These are phyloP conservation scores for Petrocephalus sullivani DNA, from an alignment of 2,797 vertebrate genomes.

Conservation along the genomic window DNA sequence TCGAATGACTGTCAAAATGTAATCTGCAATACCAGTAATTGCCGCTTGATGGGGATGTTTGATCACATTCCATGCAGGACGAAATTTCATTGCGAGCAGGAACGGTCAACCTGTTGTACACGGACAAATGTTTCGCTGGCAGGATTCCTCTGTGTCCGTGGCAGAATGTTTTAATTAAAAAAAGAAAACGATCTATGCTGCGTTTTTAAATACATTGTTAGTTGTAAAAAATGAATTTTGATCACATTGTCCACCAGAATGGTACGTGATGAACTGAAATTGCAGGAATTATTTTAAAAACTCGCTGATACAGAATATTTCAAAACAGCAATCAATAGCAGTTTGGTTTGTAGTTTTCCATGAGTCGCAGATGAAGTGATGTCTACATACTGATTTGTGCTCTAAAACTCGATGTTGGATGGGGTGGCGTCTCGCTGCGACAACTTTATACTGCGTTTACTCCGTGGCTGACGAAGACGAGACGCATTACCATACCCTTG, in stretches of 20 bases:
- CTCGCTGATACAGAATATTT: neutral
- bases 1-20: neutral
- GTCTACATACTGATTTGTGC: neutral
- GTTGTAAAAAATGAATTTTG: neutral
- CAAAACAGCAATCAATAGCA: neutral
- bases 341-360: neutral
- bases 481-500: slow-evolving; percentile 25
- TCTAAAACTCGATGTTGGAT: neutral
- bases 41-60: slow-evolving; percentile 18
- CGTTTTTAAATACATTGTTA: neutral
- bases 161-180: no score
- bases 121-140: neutral
- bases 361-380: neutral
- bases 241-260: neutral
- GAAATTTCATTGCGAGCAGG: neutral
- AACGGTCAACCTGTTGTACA: neutral
- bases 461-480: neutral
- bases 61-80: neutral
- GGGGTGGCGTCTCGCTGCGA: neutral
- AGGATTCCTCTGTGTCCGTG: neutral
- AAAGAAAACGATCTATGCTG: neutral
- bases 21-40: neutral
- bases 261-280: neutral
- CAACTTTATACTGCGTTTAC: neutral
- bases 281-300: neutral